Base-by-base conservation (phyloP, 2,113 vertebrate species). In the Polypterus bichir region DNA sequence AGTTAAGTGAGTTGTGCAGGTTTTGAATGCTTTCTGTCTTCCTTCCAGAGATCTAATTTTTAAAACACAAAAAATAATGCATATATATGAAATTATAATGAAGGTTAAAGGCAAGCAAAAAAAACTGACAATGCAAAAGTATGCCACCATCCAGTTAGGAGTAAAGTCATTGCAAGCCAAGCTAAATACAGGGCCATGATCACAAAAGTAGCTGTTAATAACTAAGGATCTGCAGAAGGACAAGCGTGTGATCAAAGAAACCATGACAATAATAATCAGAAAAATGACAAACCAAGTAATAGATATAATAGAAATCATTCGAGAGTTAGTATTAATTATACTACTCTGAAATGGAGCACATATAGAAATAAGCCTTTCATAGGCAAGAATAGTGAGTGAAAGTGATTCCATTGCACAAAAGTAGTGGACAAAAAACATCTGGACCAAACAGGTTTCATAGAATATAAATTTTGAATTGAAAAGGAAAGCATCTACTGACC, bases 131-230 rank as follows among this genome's bases (percentile, higher is more conserved):
- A 60, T 63, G 11, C 44, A 55, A 49, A 67, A 59, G 48, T 49
- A 27, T 48, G 66, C 66, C 61, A 67, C 63, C 49, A 67, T 59
- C 61, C 66, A 64, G 10, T 64, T 67, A 5, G 62, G 57, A 64
- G 66, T 61, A 55, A 61, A 63, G 60, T 67, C 62, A 47, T 60
- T 60, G 45, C 66, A 67, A 10, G 66, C 66, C 9, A 67, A 59
- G 9, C 63, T 63, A 60, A 63, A 67, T 45, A 67, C 62, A 1
- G 66, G 66, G 3, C 66, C 66, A 46, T 67, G 66, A 27, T 67
- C 66, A 59, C 66, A 67, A 54, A 64, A 67, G 58, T 64, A 67
- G 46, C 66, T 67, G 62, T 67, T 64, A 4, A 67, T 59, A 9
- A 67, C 58, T 6, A 46, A 57, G 44, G 62, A 57, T 54, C 64